Conservation (phyloP, 2,888 invertebrate species). For the Panopea generosa region DNA sequence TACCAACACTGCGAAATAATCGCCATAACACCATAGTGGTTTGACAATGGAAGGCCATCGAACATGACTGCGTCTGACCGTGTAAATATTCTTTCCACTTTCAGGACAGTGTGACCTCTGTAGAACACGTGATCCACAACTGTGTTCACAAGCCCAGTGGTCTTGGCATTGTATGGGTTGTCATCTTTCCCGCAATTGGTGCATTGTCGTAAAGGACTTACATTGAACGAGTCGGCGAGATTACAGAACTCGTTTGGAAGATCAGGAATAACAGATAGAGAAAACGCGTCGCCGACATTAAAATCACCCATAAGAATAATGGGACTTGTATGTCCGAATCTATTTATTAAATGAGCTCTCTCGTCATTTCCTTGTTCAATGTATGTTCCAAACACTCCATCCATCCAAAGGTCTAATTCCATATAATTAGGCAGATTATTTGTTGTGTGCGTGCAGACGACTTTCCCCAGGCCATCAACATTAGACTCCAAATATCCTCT, state of each 20-base stretch:
- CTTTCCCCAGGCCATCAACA: slow-evolving; percentile 32
- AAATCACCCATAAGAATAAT: slow-evolving; percentile 43
- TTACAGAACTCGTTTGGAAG: slow-evolving; percentile 28
- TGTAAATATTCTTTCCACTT: slow-evolving; percentile 24
- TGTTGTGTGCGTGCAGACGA: slow-evolving; percentile 45
- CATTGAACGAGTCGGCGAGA: slow-evolving; percentile 25
- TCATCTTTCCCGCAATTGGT: slow-evolving; percentile 29
- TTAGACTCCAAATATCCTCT: slow-evolving; percentile 43
- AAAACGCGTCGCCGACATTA: slow-evolving; percentile 34
- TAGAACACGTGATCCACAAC: slow-evolving; percentile 48
- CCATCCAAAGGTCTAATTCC: slow-evolving; percentile 18
- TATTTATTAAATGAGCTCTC: slow-evolving; percentile 28
- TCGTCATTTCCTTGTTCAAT: slow-evolving; percentile 38
- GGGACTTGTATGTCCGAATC: slow-evolving; percentile 14
- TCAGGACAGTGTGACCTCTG: slow-evolving; percentile 26
- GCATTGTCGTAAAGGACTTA: slow-evolving; percentile 26
- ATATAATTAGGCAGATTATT: slow-evolving; percentile 10
- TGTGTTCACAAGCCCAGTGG: not conserved
- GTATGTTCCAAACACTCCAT: slow-evolving; percentile 18
- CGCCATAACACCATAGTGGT: slow-evolving; percentile 47
- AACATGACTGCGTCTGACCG: slow-evolving; percentile 15
- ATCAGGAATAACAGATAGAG: slow-evolving; percentile 17
- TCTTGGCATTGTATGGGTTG: slow-evolving; percentile 26
- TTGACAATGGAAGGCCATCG: slow-evolving; percentile 30
- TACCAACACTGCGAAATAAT: too few species aligned